Conservation (phyloP, 2,888 invertebrate genomes). For the Ochropleura plecta region DNA sequence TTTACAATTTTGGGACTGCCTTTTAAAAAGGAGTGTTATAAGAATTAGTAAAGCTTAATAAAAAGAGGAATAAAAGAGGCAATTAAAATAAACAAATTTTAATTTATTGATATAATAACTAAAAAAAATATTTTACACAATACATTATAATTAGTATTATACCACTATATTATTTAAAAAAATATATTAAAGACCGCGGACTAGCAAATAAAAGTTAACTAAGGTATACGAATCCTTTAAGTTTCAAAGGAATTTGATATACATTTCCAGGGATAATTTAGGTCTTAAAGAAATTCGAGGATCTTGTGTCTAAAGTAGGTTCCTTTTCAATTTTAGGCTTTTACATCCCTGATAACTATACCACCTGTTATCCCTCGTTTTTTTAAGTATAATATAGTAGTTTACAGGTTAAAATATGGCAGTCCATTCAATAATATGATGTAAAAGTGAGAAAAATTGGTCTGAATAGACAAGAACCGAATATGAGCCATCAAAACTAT, state of each 20-base stretch:
- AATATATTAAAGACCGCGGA: conserved; percentile 88
- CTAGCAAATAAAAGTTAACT: conserved; percentile 88
- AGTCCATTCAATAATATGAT: conserved; percentile 86
- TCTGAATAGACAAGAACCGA: conserved; percentile 84
- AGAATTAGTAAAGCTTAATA: background rate
- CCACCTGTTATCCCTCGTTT: conserved; percentile 56
- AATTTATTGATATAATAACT: conserved; percentile 90
- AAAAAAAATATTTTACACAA: conserved; percentile 90
- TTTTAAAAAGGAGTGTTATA: background rate
- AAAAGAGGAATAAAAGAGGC: conserved; percentile 76
- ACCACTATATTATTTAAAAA: conserved; percentile 88
- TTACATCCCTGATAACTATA: conserved; percentile 54
- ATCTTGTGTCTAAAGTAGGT: conserved; percentile 34
- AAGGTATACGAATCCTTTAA: conserved; percentile 81
- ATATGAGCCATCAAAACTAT: conserved; percentile 80
- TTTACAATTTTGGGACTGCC: background rate
- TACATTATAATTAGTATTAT: conserved; percentile 90
- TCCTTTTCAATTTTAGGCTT: conserved; percentile 58
- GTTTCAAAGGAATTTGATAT: conserved; percentile 72
- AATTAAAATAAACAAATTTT: conserved; percentile 90
- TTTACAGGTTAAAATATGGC: conserved; percentile 86
- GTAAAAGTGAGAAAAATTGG: conserved; percentile 89
- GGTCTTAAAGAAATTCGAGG: conserved; percentile 59
- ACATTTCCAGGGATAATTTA: conserved; percentile 64
- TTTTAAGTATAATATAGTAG: conserved; percentile 74